Base-by-base conservation (phyloP, 2,113 vertebrate genomes). In the Odontophorus gujanensis region DNA sequence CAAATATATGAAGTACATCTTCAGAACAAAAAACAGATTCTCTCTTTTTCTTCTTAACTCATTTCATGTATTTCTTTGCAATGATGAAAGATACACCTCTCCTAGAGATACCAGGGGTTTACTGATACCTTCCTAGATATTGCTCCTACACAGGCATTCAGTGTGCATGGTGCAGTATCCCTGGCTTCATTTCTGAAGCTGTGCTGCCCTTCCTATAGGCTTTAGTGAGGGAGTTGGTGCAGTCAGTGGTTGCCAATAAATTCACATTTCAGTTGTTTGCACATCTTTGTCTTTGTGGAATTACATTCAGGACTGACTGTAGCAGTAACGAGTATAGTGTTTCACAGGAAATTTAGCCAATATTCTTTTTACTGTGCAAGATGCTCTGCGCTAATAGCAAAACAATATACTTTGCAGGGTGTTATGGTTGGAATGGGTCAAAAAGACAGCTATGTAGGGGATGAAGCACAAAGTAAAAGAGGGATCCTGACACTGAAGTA, bases 341-440 rank as follows among this genome's bases (percentile, higher is more conserved):
- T 79, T 63, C 38, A 69, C 2, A 3, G 47, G 43, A 47, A 36
- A 16, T 28, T 69, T 85, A 51, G 53, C 45, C 11, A 0, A 6
- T 43, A 7, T 15, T 67, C 61, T 68, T 32, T 50, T 13, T 81
- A 43, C 30, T 7, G 17, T 11, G 28, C 21, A 9, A 38, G 40
- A 25, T 26, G 15, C 1, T 24, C 24, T 55, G 38, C 51, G 11
- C 22, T 89, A 38, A 85, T 48, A 13, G 4, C 32, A 30, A 50
- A 74, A 36, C 20, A 18, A 67, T 47, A 2, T 12, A 43, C 73
- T 92, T 73, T 95, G 83, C 88, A 99, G 98, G 98, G 97, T 97
- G 98, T 98, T 97, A 98, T 98, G 98, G 98, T 99, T 96, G 98
- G 98, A 97, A 82, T 92, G 89, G 87, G 74, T 61, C 74, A 89